Evolutionary conservation across 1,140 invertebrate species (phyloP).

Genomic region (Centruroides sculpturatus): DNA sequence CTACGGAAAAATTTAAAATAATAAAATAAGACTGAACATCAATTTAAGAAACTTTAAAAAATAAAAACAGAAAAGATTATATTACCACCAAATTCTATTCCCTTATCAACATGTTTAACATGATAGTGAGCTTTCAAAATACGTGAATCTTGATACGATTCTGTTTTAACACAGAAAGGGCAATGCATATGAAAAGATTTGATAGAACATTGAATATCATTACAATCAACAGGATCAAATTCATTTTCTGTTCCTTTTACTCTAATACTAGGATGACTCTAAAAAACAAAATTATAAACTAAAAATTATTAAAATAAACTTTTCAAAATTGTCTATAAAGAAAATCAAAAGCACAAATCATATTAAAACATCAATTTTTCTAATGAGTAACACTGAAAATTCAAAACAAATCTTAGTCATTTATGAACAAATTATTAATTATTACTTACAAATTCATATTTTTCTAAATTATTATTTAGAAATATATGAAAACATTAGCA

Average conservation of each 20-base stretch:
- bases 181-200: constrained; percentile 29
- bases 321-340: too few species aligned
- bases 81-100: constrained; percentile 32
- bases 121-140: constrained; percentile 32
- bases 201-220: constrained; percentile 23
- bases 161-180: constrained; percentile 31
- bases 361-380: too few species aligned
- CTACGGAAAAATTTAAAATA: constrained; percentile 19
- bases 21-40: not conserved
- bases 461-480: too few species aligned
- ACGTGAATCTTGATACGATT: constrained; percentile 28
- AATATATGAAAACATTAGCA: too few species aligned
- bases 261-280: constrained; percentile 32
- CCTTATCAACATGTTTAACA: constrained; percentile 34
- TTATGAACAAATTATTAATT: too few species aligned
- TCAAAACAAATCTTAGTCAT: too few species aligned
- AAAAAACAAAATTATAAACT: constrained; percentile 3
- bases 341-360: too few species aligned
- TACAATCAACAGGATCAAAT: constrained; percentile 26
- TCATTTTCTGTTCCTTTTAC: constrained; percentile 31
- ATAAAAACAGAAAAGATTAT: not conserved
- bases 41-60: not conserved
- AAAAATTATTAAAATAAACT: too few species aligned
- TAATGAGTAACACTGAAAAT: too few species aligned
- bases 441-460: too few species aligned